A percentile compares a stretch with the other conserved stretches of the same genome.
These are phyloP conservation scores for Herminia tarsipennalis DNA, from an alignment of 2,888 invertebrate species.

Conservation along the genomic window DNA sequence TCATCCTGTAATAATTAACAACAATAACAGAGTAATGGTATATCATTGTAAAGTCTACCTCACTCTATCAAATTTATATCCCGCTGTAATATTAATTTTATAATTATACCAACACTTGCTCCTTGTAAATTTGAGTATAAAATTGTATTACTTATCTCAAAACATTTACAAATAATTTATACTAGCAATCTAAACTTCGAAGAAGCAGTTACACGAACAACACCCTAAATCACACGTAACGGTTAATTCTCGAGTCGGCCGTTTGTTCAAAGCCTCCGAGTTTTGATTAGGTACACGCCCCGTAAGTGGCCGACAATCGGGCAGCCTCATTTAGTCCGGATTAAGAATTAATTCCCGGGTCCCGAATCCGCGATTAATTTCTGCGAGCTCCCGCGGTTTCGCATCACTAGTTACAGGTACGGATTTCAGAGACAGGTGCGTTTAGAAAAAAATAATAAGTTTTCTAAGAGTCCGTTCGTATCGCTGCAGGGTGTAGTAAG, in stretches of 20 bases:
- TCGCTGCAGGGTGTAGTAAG: too few species aligned
- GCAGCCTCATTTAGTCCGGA: conserved; percentile 55
- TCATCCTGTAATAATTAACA: too few species aligned
- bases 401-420: conserved; percentile 45
- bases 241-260: conserved; percentile 36
- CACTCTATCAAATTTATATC: too few species aligned
- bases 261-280: conserved; percentile 35
- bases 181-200: conserved; percentile 32
- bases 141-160: conserved; percentile 17
- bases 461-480: too few species aligned
- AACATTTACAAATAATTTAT: conserved; percentile 30
- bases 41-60: too few species aligned
- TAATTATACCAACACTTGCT: conserved; percentile 1
- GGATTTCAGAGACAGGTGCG: conserved; percentile 32
- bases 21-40: too few species aligned
- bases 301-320: conserved; percentile 53
- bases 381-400: conserved; percentile 40
- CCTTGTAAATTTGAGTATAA: conserved; percentile 7
- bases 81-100: conserved; percentile 1
- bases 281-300: conserved; percentile 46
- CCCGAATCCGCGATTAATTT: conserved; percentile 58
- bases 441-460: too few species aligned
- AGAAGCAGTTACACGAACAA: conserved; percentile 41
- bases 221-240: conserved; percentile 40
- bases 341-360: conserved; percentile 60